Percentiles rank a stretch among this genome's conserved stretches.
These are phyloP conservation scores for Heterochromis multidens DNA, from an alignment of 2,113 vertebrate genomes.

Conservation along the genomic window DNA sequence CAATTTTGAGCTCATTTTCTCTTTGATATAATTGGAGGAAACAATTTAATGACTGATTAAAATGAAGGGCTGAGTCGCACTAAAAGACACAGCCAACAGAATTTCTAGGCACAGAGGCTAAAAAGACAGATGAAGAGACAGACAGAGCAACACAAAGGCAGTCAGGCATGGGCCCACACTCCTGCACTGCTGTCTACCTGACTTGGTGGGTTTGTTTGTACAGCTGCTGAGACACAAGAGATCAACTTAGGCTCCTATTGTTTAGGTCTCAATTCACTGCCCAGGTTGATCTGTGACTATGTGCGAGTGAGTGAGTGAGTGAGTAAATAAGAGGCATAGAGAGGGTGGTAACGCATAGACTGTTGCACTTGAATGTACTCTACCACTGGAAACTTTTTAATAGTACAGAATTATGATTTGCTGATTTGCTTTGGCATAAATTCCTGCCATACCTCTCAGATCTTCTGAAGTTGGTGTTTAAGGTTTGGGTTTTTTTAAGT, in stretches of 20 bases:
- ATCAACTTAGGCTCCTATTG: conserved; percentile 83
- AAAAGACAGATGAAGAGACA: conserved; percentile 1
- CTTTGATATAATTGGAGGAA: conserved; percentile 95
- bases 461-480: not conserved
- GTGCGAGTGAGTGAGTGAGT: not conserved
- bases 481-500: not conserved
- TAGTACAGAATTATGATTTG: not conserved
- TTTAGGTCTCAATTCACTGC: conserved; percentile 75
- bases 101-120: conserved; percentile 52
- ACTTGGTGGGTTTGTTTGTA: conserved; percentile 86
- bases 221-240: conserved; percentile 84
- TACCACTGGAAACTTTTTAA: not conserved
- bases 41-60: conserved; percentile 96
- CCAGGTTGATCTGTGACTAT: conserved; percentile 66
- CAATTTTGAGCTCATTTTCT: conserved; percentile 90
- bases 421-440: not conserved
- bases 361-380: not conserved
- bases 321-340: not conserved
- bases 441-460: not conserved
- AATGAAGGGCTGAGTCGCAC: conserved; percentile 83
- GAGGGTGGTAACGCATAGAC: not conserved
- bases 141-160: not conserved
- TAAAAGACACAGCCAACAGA: conserved; percentile 66
- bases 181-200: conserved; percentile 70
- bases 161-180: conserved; percentile 55